Conservation (phyloP, 2,113 vertebrate species). For the Chascanopsetta lugubris region DNA sequence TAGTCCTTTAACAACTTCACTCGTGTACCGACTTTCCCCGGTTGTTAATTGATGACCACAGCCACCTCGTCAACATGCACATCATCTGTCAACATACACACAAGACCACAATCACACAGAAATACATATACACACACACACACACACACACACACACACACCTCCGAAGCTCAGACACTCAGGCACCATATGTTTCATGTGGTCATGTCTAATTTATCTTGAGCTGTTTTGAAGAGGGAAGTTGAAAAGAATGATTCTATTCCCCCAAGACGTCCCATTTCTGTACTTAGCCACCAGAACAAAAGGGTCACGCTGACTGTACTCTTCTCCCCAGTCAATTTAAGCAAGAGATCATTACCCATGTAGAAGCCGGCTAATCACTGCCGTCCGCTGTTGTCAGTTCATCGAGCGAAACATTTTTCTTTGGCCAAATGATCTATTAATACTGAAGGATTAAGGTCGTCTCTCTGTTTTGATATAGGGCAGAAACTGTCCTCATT, state of each 20-base stretch:
- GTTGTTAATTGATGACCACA: constrained; percentile 35
- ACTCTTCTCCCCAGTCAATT: constrained; percentile 38
- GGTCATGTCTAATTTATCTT: constrained; percentile 66
- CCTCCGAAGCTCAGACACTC: constrained; percentile 4
- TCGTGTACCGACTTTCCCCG: constrained; percentile 9
- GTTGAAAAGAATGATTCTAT: constrained; percentile 66
- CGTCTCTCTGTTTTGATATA: constrained; percentile 73
- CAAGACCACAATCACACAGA: neutral
- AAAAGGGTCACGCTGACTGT: constrained; percentile 42
- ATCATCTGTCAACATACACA: neutral
- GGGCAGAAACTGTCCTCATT: constrained; percentile 80
- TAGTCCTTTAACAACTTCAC: neutral
- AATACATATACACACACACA: neutral
- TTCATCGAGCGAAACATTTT: constrained; percentile 63
- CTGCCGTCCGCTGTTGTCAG: constrained; percentile 65
- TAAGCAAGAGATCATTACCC: constrained; percentile 58
- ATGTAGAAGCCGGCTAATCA: constrained; percentile 68
- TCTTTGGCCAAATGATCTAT: constrained; percentile 73
- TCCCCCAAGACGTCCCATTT: constrained; percentile 42
- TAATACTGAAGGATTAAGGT: constrained; percentile 74
- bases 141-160: constrained; percentile 9
- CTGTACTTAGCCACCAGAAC: constrained; percentile 51
- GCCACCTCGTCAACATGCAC: neutral
- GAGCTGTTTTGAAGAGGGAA: constrained; percentile 59
- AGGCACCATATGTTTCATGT: constrained; percentile 43